These are phyloP conservation scores for Arctia plantaginis DNA, from an alignment of 2,888 invertebrate genomes.

Conservation along the genomic window DNA sequence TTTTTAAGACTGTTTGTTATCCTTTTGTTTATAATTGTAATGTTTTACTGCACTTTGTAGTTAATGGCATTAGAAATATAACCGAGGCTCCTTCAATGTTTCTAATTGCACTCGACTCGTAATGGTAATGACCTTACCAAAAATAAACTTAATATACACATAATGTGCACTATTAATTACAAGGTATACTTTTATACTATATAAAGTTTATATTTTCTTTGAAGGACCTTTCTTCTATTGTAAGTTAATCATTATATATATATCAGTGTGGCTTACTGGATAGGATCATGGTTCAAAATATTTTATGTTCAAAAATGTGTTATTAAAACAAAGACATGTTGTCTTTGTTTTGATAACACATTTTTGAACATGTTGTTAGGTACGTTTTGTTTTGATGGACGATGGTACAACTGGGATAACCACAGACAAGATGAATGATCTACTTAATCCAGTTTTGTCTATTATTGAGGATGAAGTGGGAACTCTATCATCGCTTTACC, in stretches of 20 bases:
- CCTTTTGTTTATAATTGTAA: neutral
- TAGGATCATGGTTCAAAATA: neutral
- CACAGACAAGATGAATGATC: neutral
- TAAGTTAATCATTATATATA: no score
- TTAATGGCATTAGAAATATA: neutral
- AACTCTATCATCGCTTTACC: neutral
- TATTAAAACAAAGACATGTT: no score
- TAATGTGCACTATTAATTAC: neutral
- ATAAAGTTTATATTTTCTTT: neutral
- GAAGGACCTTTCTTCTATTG: neutral
- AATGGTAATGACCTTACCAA: neutral
- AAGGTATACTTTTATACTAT: neutral
- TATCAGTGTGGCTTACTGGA: no score
- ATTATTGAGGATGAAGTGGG: neutral
- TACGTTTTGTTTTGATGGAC: neutral
- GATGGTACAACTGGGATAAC: neutral
- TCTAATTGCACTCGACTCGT: neutral
- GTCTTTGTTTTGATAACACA: neutral
- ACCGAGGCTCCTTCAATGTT: neutral
- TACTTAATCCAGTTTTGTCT: neutral
- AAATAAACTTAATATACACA: neutral
- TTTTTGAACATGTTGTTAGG: no score
- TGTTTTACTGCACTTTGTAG: neutral
- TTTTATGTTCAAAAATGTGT: neutral
- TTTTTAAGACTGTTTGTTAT: no score